phyloP scores from a whole-genome alignment of 2,797 vertebrate genomes.

The Brachymystax lenok region DNA sequence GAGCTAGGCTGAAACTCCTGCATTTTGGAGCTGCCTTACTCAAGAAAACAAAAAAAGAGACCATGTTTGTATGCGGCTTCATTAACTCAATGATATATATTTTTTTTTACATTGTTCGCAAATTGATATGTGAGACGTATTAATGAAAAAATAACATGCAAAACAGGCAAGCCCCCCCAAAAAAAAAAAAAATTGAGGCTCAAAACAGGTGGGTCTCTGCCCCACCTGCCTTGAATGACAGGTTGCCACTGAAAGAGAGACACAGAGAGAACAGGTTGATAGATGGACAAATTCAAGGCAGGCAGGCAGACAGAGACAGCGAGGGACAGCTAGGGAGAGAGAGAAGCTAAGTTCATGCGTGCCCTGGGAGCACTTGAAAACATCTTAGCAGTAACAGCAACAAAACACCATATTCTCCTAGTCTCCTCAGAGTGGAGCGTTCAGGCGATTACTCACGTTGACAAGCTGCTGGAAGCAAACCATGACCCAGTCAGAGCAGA shows the following conservation, averaged over 20 bases:
- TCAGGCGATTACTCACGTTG: slow-evolving; percentile 38
- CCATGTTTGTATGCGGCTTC: too few species aligned
- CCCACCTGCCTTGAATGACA: too few species aligned
- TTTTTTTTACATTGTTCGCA: too few species aligned
- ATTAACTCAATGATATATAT: too few species aligned
- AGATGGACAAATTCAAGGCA: not conserved
- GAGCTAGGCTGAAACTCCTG: too few species aligned
- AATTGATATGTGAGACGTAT: too few species aligned
- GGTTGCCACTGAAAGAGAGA: not conserved
- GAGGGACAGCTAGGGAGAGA: not conserved
- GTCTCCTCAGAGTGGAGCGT: slow-evolving; percentile 22
- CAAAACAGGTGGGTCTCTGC: too few species aligned
- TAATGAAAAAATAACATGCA: too few species aligned
- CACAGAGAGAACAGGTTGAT: not conserved
- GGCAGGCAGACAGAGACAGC: not conserved
- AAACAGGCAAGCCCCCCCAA: too few species aligned
- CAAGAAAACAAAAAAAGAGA: too few species aligned
- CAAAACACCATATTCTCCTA: slow-evolving; percentile 18
- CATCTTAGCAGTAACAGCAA: slow-evolving; percentile 28
- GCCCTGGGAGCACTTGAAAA: slow-evolving; percentile 36
- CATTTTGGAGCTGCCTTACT: too few species aligned
- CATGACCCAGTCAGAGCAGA: slow-evolving; percentile 9
- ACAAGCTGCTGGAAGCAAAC: slow-evolving; percentile 24
- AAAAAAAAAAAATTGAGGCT: too few species aligned
- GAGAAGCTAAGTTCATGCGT: slow-evolving; percentile 11